These are phyloP conservation scores for Cynopterus brachyotis DNA, from an alignment of 2,113 vertebrate genomes.

Conservation along the genomic window DNA sequence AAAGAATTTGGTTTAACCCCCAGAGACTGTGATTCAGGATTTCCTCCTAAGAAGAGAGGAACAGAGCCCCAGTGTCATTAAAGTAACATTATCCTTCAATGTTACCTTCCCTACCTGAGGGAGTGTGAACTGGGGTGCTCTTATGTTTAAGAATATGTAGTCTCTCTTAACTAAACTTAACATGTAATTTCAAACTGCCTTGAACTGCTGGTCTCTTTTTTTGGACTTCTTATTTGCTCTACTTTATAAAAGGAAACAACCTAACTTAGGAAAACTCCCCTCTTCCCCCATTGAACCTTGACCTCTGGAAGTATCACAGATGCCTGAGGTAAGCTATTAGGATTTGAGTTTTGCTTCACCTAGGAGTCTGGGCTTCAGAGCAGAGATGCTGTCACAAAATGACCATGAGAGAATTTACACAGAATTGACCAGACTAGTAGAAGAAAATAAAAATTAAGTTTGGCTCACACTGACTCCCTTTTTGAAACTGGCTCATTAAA, in stretches of 20 bases:
- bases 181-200: conserved; percentile 11
- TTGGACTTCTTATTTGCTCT: conserved; percentile 8
- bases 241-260: conserved; percentile 45
- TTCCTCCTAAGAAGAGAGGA: conserved; percentile 13
- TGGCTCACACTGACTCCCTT: not conserved
- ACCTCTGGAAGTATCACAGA: conserved; percentile 4
- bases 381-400: not conserved
- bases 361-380: not conserved
- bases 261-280: conserved; percentile 16
- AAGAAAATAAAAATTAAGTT: conserved; percentile 48
- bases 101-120: not conserved
- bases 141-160: not conserved
- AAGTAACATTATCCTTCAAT: conserved; percentile 33
- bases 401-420: not conserved
- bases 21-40: conserved; percentile 44
- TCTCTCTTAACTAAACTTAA: conserved; percentile 44
- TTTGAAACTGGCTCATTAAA: conserved; percentile 28
- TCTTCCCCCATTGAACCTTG: not conserved
- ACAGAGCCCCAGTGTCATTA: not conserved
- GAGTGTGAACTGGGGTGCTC: not conserved
- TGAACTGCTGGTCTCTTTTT: not conserved
- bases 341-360: not conserved
- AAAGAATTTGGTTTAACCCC: conserved; percentile 43
- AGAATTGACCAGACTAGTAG: not conserved
- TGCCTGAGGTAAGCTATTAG: not conserved